These are phyloP conservation scores for Meiosimyza platycephala DNA, from an alignment of 2,888 invertebrate genomes.

Conservation along the genomic window DNA sequence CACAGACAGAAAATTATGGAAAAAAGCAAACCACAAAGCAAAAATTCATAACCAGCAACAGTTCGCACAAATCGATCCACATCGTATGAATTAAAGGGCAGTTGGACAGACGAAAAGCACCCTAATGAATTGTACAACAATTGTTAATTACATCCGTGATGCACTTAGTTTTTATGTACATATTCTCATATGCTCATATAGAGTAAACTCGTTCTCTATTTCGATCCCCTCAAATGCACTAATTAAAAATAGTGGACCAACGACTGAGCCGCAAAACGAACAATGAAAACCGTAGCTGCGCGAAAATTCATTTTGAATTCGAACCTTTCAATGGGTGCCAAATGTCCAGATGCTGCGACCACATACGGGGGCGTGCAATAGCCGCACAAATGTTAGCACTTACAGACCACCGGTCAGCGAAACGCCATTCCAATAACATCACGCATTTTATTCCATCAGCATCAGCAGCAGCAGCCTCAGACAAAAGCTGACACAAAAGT, in stretches of 20 bases:
- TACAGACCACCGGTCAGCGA: neutral
- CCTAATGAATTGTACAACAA: neutral
- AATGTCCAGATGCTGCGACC: neutral
- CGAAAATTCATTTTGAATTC: constrained; percentile 8
- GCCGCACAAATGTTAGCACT: neutral
- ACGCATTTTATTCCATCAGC: neutral
- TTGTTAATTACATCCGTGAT: constrained; percentile 22
- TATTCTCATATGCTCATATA: neutral
- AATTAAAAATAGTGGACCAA: constrained; percentile 17
- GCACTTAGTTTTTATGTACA: constrained; percentile 18
- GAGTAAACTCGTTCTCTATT: no score
- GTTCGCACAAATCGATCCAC: no score
- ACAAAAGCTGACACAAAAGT: no score
- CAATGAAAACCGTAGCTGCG: neutral
- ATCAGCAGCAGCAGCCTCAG: no score
- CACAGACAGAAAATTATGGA: no score
- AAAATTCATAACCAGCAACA: no score
- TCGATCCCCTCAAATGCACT: neutral
- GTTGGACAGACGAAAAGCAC: neutral
- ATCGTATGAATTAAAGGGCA: no score
- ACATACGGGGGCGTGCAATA: neutral
- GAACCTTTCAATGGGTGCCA: neutral
- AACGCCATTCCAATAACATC: neutral
- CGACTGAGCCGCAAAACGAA: neutral
- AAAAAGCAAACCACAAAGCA: no score